Evolutionary conservation across 1,140 invertebrate species (phyloP).

Genomic region (Drosophila serrata): DNA sequence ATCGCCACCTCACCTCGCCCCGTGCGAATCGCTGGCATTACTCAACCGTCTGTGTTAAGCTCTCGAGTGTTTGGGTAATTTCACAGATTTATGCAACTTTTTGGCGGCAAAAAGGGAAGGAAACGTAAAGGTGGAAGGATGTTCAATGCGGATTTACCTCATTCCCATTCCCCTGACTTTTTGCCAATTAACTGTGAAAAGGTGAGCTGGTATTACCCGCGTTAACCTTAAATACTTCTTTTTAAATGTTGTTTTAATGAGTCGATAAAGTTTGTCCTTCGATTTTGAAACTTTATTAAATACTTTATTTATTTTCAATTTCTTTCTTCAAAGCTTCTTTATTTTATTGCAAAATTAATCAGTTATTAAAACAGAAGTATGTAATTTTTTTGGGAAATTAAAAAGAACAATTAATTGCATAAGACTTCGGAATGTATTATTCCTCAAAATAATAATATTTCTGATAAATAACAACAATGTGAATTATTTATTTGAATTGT

Average conservation of each 20-base stretch:
- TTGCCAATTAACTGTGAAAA: constrained; percentile 34
- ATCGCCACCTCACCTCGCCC: constrained; percentile 1
- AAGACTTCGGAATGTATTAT: no score
- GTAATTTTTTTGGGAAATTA: no score
- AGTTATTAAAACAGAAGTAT: no score
- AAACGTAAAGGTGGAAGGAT: constrained; percentile 3
- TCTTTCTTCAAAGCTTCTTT: not conserved
- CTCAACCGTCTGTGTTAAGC: constrained; percentile 41
- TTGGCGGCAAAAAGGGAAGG: constrained; percentile 7
- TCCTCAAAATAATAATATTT: no score
- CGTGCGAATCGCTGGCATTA: constrained; percentile 26
- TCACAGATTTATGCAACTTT: constrained; percentile 67
- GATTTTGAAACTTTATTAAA: not conserved
- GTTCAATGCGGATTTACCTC: constrained; percentile 4
- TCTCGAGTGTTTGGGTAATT: constrained; percentile 60
- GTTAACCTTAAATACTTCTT: constrained; percentile 11
- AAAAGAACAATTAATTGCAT: no score
- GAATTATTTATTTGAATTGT: no score
- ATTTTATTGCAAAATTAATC: not conserved
- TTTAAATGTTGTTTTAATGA: constrained; percentile 7
- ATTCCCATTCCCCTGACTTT: not conserved
- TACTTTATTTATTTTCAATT: not conserved
- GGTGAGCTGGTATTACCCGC: constrained; percentile 5
- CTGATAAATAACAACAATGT: no score
- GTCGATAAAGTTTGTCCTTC: not conserved